Evolutionary conservation across 2,888 invertebrate species (phyloP).

Genomic region (Phanerotoma sp.): DNA sequence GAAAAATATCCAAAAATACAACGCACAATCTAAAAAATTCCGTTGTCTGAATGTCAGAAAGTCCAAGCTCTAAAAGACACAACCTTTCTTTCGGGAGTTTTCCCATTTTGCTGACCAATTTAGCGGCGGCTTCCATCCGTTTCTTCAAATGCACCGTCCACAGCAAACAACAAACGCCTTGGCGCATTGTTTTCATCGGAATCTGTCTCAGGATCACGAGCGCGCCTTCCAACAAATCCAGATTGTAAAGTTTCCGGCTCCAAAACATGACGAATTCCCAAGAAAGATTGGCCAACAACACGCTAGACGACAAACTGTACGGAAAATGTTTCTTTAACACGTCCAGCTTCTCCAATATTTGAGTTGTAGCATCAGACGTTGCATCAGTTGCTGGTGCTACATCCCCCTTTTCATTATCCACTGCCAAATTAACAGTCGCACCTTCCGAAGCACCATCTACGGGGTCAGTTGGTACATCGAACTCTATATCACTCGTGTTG

Average conservation of each 20-base stretch:
- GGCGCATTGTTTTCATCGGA: constrained; percentile 65
- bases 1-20: constrained; percentile 62
- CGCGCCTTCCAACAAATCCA: constrained; percentile 70
- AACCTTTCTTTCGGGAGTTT: constrained; percentile 83
- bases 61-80: constrained; percentile 75
- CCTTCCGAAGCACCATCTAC: neutral
- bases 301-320: constrained; percentile 77
- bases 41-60: constrained; percentile 64
- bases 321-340: constrained; percentile 79
- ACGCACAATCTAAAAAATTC: constrained; percentile 56
- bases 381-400: constrained; percentile 43
- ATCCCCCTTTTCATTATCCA: constrained; percentile 38
- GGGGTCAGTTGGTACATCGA: constrained; percentile 39
- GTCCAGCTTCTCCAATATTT: constrained; percentile 42
- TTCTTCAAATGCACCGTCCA: constrained; percentile 90
- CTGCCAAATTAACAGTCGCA: neutral
- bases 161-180: constrained; percentile 78
- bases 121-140: constrained; percentile 72
- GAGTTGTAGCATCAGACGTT: constrained; percentile 38
- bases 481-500: constrained; percentile 52
- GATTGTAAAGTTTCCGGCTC: constrained; percentile 73
- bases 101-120: constrained; percentile 78
- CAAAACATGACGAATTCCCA: constrained; percentile 91
- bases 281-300: constrained; percentile 80
- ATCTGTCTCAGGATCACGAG: constrained; percentile 69